phyloP scores from a whole-genome alignment of 2,888 invertebrate genomes.

The Dorcus hopei region DNA sequence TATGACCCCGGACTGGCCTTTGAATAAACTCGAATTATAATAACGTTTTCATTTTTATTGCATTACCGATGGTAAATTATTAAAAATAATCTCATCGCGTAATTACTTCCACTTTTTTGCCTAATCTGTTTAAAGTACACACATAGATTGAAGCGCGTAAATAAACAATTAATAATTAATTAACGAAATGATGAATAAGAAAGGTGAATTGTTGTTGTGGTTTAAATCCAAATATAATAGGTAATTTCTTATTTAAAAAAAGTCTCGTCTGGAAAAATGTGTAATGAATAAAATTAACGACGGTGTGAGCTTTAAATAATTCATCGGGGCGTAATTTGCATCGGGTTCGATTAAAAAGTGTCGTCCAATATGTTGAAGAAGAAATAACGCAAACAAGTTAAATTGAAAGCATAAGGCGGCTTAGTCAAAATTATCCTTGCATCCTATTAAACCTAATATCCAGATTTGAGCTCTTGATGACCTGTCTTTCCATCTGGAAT shows the following conservation, averaged over 20 bases:
- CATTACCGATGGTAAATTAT: neutral
- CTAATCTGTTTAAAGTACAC: too few relatives aligned
- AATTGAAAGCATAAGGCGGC: constrained; percentile 20
- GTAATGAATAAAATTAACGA: neutral
- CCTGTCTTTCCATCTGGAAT: constrained; percentile 44
- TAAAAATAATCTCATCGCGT: too few relatives aligned
- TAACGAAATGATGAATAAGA: too few relatives aligned
- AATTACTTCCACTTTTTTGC: too few relatives aligned
- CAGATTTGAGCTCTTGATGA: constrained; percentile 44
- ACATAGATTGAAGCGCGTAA: too few relatives aligned
- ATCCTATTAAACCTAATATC: constrained; percentile 43
- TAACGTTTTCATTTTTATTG: constrained; percentile 4
- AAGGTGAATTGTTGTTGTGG: too few relatives aligned
- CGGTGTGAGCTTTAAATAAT: neutral
- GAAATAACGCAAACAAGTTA: constrained; percentile 16
- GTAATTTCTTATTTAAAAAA: too few relatives aligned
- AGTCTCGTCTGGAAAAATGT: too few relatives aligned
- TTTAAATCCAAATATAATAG: too few relatives aligned
- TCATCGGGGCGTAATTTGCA: constrained; percentile 12
- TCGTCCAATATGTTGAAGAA: constrained; percentile 11
- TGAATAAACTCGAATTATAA: constrained; percentile 16
- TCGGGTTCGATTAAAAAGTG: constrained; percentile 19
- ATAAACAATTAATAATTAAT: too few relatives aligned
- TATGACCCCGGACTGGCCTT: constrained; percentile 8
- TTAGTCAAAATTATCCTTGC: constrained; percentile 39